Percentiles rank a stretch among this genome's conserved stretches.
Conservation (phyloP, 2,113 vertebrate genomes). For the Brachyistius frenatus region DNA sequence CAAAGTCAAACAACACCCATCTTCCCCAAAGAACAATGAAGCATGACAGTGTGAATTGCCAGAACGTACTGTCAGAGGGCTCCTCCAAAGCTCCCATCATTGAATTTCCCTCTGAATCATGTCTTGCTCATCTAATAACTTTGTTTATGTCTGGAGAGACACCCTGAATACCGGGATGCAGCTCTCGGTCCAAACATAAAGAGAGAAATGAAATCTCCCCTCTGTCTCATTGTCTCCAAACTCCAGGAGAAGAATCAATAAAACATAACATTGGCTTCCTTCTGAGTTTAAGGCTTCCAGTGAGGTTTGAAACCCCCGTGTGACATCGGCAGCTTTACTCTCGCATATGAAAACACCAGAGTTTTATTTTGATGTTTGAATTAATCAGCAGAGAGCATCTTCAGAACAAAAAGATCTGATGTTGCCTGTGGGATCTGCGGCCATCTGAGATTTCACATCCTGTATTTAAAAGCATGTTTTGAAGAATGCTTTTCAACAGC, state of each 20-base stretch:
- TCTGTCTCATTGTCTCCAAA: conserved; percentile 78
- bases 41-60: conserved; percentile 67
- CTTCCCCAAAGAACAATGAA: conserved; percentile 68
- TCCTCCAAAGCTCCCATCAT: conserved; percentile 45
- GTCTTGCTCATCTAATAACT: conserved; percentile 77
- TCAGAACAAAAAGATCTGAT: conserved; percentile 82
- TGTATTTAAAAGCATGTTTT: conserved; percentile 79
- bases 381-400: conserved; percentile 83
- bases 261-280: conserved; percentile 77
- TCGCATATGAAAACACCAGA: conserved; percentile 70
- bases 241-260: conserved; percentile 81
- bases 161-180: conserved; percentile 74
- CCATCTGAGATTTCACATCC: conserved; percentile 76
- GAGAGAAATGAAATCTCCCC: conserved; percentile 79
- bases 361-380: conserved; percentile 83
- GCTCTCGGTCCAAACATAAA: conserved; percentile 77
- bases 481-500: conserved; percentile 71
- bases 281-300: conserved; percentile 79
- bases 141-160: conserved; percentile 80
- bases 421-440: conserved; percentile 76
- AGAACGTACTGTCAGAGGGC: conserved; percentile 60
- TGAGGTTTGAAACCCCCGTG: conserved; percentile 75
- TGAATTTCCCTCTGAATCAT: conserved; percentile 66
- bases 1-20: conserved; percentile 65
- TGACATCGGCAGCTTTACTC: conserved; percentile 70